Base-by-base conservation (phyloP, 2,888 invertebrate species). In the Diadegma fenestrale region DNA sequence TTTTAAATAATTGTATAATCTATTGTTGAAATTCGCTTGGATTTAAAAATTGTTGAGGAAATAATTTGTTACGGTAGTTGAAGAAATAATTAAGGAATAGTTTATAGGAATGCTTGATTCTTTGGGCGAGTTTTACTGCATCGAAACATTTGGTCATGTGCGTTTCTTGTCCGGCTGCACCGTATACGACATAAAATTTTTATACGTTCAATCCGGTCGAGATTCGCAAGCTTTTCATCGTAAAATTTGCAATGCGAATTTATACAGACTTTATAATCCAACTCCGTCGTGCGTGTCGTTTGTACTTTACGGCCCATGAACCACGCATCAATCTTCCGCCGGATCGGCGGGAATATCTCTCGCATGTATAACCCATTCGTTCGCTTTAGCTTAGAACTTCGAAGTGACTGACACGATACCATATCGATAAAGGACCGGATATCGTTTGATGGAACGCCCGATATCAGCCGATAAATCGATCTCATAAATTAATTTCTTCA, bases 201-300 rank as follows among this genome's bases (percentile, higher is more conserved):
- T 68, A 82, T 76, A 66, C 4, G 14, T 12, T 22, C 19, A 71
- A 76, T 43, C 51, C 76, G 33, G 26, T 68, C 37, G 58, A 45
- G 17, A 48, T 43, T 63, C 63, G 66, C 54, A 33, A 3, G 30
- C 63, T 69, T 82, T 76, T 80, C 54, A 37, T 82, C 76, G 71
- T 81, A 75, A 81, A 81, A 81, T 73, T 61, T 43, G 26, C 14
- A 33, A 61, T 61, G 73, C 3, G 41, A 63, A 63, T 43, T 58
- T 66, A 54, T 54, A 77, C 48, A 30, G 76, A 76, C 69, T 81
- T 76, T 81, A 64, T 64, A 51, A 76, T 81, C 19, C 82, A 71
- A 30, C 77, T 77, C 64, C 48, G 66, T 78, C 72, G 45, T 77
- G 82, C 82, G 82, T 77, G 61, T 66, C 66, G 66, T 51, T 72